A percentile compares a stretch with the other conserved stretches of the same genome.
phyloP scores from a whole-genome alignment of 2,797 vertebrate species.

The Salarias fasciatus region DNA sequence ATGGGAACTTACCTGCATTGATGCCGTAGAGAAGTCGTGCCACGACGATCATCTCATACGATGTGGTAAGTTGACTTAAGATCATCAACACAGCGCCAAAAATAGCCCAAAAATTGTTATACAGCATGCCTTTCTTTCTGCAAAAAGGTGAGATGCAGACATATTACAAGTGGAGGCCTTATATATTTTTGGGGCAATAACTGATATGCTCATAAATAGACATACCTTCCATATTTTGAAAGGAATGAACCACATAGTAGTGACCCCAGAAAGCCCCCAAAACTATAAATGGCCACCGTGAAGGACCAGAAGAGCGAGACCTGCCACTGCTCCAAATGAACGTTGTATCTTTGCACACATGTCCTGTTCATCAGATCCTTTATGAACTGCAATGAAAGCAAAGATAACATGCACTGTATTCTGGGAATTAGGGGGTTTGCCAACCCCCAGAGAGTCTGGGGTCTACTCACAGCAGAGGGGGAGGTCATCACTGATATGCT shows the following conservation, averaged over 20 bases:
- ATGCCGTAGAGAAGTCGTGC: constrained; percentile 79
- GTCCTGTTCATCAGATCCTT: constrained; percentile 79
- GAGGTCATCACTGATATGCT: constrained; percentile 84
- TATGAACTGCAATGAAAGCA: constrained; percentile 72
- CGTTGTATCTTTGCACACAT: constrained; percentile 66
- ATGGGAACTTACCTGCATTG: constrained; percentile 69
- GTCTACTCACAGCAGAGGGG: constrained; percentile 80
- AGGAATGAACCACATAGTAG: constrained; percentile 49
- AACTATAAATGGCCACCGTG: constrained; percentile 76
- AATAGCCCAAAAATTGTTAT: constrained; percentile 75
- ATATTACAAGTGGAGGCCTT: no score
- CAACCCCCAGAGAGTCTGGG: no score
- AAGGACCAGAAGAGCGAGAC: constrained; percentile 83
- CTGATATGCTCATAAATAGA: no score
- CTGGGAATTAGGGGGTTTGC: no score
- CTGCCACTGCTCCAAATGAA: constrained; percentile 66
- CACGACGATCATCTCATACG: constrained; percentile 85
- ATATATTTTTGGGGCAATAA: no score
- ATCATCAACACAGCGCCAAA: constrained; percentile 76
- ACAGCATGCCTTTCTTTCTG: constrained; percentile 78
- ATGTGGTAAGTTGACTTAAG: constrained; percentile 68
- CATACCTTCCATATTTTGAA: constrained; percentile 72
- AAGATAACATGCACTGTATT: background rate
- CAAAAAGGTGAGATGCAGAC: constrained; percentile 20
- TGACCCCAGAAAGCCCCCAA: constrained; percentile 76